Base-by-base conservation (phyloP, 1,140 invertebrate species). In the Sminthurides bifidus region DNA sequence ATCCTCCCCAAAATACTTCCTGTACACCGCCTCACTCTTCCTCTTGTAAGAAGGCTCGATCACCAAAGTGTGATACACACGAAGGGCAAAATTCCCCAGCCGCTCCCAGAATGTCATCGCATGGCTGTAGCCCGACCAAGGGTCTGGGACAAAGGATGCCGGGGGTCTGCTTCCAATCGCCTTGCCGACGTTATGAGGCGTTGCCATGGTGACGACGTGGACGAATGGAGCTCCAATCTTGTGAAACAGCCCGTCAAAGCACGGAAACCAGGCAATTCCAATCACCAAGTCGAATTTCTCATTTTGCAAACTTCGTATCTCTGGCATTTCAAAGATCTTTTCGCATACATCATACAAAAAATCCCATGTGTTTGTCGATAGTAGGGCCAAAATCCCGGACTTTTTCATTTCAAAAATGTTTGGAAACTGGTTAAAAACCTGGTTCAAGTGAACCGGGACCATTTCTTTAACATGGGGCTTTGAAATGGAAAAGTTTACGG, bases 221-320 rank as follows among this genome's bases (percentile, higher is more conserved):
- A 76, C 65, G 1, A 70, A 62, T 14, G 72, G 72, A 14, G 66
- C 68, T 15, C 72, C 66, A 41, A 70, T 72, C 30, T 68, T 60
- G 52, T 81, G 71, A 27, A 75, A 74, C 30, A 76, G 52, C 6
- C 69, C 69, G n/a, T 69, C 49, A 14, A 73, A 49, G 3, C 71
- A 70, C 33, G 75, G 73, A 27, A 69, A 66, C 33, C 74, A 73
- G 23, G 68, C 61, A 33, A 74, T 73, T 4, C 70, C 54, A 24
- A 76, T 66, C 0, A 76, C 68, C 2, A 74, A 53, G 63, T 76
- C 74, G 52, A 68, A 76, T 26, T 70, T 68, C 54, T 73, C 70
- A 3, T 58, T 49, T 1, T 31, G 15, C 19, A 61, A 2, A 26
- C n/a, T 44, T n/a, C 58, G 33, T 3, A 61, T 29, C 48, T 54